Percentiles rank a stretch among this genome's conserved stretches.
These are phyloP conservation scores for Trochalopteron elliotii DNA, from an alignment of 2,113 vertebrate genomes.

Conservation along the genomic window DNA sequence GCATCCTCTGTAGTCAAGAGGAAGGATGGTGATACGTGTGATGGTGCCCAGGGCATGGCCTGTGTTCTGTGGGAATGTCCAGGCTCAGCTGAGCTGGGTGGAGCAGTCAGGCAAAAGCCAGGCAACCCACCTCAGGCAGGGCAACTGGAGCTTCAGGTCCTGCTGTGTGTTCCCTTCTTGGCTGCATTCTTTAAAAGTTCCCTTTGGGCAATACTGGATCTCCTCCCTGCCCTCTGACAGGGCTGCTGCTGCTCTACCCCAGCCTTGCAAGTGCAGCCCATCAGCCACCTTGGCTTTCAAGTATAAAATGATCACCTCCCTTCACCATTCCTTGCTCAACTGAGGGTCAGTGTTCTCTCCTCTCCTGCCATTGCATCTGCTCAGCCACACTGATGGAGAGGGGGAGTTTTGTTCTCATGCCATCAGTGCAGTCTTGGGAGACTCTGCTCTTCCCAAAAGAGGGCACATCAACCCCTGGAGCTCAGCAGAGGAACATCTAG, in stretches of 20 bases:
- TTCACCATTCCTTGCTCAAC: background rate
- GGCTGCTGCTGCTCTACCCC: background rate
- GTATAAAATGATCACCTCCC: background rate
- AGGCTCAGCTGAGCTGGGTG: background rate
- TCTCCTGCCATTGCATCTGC: background rate
- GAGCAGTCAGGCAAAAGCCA: background rate
- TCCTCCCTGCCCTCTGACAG: background rate
- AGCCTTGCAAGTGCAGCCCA: background rate
- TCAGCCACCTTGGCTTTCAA: background rate
- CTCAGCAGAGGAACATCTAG: background rate
- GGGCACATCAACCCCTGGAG: background rate
- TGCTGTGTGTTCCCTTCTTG: background rate
- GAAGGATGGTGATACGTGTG: fast-evolving
- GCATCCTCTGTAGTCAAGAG: background rate
- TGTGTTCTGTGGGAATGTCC: fast-evolving
- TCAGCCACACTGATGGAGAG: background rate
- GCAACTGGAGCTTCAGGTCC: background rate
- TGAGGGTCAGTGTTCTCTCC: background rate
- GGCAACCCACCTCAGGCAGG: fast-evolving
- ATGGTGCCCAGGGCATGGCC: background rate
- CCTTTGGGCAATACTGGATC: background rate
- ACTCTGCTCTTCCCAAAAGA: background rate
- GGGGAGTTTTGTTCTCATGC: background rate
- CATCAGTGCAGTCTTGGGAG: background rate
- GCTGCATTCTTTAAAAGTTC: background rate